phyloP scores from a whole-genome alignment of 2,888 invertebrate species.

The Acrobasis consociella region DNA sequence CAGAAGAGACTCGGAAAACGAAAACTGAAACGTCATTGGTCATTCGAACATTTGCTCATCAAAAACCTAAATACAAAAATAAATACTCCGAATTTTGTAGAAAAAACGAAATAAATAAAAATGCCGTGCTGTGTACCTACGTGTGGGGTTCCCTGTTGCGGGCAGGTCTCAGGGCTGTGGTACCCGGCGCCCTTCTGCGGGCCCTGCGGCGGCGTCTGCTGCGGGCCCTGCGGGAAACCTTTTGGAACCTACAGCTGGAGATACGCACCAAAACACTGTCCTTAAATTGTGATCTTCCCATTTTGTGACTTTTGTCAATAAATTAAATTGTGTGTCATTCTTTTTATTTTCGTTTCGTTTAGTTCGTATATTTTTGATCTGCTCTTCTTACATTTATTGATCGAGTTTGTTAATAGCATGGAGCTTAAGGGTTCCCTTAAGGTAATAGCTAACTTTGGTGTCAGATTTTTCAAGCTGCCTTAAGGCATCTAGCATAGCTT shows the following conservation, averaged over 20 bases:
- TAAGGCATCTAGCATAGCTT: too few relatives aligned
- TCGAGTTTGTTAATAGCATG: too few relatives aligned
- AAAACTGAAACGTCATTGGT: too few relatives aligned
- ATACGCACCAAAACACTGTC: slow-evolving; percentile 44
- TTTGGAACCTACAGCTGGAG: slow-evolving; percentile 69
- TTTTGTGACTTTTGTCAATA: slow-evolving; percentile 2
- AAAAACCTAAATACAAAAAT: neutral
- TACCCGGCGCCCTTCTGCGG: slow-evolving; percentile 36
- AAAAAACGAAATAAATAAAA: neutral
- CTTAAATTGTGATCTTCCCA: slow-evolving; percentile 28
- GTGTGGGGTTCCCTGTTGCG: slow-evolving; percentile 21
- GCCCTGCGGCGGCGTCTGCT: slow-evolving; percentile 43
- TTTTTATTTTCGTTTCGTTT: too few relatives aligned
- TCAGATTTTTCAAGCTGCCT: too few relatives aligned
- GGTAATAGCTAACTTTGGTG: too few relatives aligned
- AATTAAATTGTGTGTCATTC: slow-evolving; percentile 17
- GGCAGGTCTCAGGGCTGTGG: slow-evolving; percentile 20
- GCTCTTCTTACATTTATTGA: too few relatives aligned
- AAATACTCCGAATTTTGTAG: neutral
- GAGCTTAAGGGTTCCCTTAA: too few relatives aligned
- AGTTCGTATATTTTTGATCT: too few relatives aligned
- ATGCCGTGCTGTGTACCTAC: neutral
- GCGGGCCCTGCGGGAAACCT: slow-evolving; percentile 55
- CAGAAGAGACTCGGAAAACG: too few relatives aligned
- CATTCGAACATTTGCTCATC: too few relatives aligned